Evolutionary conservation across 2,888 invertebrate genomes (phyloP), one percentile per base, ranked within the genome.

Genomic region (Dryococelus australis): DNA sequence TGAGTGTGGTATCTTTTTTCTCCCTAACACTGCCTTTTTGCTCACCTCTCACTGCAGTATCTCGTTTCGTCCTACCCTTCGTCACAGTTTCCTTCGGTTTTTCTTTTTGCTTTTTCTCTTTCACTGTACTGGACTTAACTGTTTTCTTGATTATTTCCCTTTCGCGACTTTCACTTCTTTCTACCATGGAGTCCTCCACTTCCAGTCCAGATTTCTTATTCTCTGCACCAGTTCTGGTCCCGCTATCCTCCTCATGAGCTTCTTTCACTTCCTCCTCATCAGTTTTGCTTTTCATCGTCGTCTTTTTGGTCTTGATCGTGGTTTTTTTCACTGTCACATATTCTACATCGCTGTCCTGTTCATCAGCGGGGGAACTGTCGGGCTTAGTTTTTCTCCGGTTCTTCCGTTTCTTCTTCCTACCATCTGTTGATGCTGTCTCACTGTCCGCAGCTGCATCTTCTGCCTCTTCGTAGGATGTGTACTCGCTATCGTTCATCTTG

Each of bases 401-500:
- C 53, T 35, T 87, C 35, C 16, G n/a, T 35, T 79, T 88, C 85
- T 65, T 87, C 47, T 65, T 85, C 43, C n/a, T 84, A 86, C 28
- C 84, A 26, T 85, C 47, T 10, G 47, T 16, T 1, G 47, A 47
- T 16, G 83, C 47, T 53, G 87, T 43, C 6, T 27, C 86, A 26
- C 53, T 81, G 53, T 85, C 81, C 53, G 81, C 47, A n/a, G 65
- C 85, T 9, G 86, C 79, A 10, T 20, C 65, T 43, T 43, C 53
- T 28, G 16, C 86, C 53, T 16, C 28, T 20, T 85, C 85, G 87
- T 10, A 88, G 85, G 26, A 89, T 87, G 27, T 88, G 87, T 6
- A 89, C 89, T 65, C 65, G 88, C 85, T 90, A 90, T 86, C 90
- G 91, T 13, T 89, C 90, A 81, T 89, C 88, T 47, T 86, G 86